A percentile compares a stretch with the other conserved stretches of the same genome.
phyloP scores from a whole-genome alignment of 2,113 vertebrate species.

The Halichoerus grypus region DNA sequence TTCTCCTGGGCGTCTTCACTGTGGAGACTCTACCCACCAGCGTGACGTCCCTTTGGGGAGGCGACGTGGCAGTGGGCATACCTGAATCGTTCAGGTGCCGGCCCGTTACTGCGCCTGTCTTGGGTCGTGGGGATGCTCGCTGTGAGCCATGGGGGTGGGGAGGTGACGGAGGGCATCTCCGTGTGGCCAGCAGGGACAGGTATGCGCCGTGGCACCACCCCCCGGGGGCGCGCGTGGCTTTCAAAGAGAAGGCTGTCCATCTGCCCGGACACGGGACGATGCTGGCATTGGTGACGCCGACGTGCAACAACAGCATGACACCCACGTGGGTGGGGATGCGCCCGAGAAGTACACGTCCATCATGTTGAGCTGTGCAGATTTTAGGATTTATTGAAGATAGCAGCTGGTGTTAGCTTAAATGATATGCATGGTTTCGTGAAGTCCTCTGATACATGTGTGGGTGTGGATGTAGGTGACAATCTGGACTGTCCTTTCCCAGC shows the following conservation, averaged over 20 bases:
- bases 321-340: too few relatives aligned
- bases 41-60: not conserved
- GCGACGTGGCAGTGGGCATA: too few relatives aligned
- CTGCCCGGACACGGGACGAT: not conserved
- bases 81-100: not conserved
- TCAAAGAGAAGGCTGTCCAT: not conserved
- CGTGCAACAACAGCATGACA: too few relatives aligned
- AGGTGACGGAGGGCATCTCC: too few relatives aligned
- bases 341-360: too few relatives aligned
- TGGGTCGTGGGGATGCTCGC: too few relatives aligned
- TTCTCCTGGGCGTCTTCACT: not conserved
- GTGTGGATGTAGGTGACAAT: not conserved
- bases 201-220: accelerated
- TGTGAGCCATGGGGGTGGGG: too few relatives aligned
- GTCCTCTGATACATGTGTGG: not conserved
- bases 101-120: too few relatives aligned
- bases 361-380: not conserved
- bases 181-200: not conserved
- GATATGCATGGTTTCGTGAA: not conserved
- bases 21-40: not conserved
- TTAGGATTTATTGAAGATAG: not conserved
- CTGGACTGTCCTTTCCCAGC: not conserved
- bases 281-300: not conserved
- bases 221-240: not conserved
- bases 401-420: not conserved